A percentile compares a stretch with the other conserved stretches of the same genome.
phyloP scores from a whole-genome alignment of 1,140 invertebrate genomes.

The Nephotettix cincticeps region DNA sequence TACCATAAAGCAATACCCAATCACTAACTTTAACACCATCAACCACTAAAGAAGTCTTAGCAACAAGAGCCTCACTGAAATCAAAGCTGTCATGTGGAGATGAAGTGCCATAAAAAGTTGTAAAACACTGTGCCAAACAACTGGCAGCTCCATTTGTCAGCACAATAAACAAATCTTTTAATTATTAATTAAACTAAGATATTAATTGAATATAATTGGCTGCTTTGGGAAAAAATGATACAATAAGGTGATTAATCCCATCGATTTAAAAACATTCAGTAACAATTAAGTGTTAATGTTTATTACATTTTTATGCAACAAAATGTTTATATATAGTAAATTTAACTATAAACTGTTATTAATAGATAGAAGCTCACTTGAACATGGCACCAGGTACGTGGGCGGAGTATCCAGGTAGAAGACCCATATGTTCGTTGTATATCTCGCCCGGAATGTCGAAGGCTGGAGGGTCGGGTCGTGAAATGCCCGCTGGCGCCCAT shows the following conservation, averaged over 20 bases:
- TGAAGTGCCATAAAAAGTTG: too few relatives aligned
- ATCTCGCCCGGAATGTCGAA: constrained; percentile 55
- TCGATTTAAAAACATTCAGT: too few relatives aligned
- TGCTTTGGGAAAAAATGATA: too few relatives aligned
- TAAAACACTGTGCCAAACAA: constrained; percentile 1
- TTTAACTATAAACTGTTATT: background rate
- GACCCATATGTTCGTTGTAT: constrained; percentile 66
- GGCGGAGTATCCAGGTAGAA: constrained; percentile 70
- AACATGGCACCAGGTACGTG: constrained; percentile 68
- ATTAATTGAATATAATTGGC: too few relatives aligned
- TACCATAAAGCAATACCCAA: background rate
- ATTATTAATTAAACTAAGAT: too few relatives aligned
- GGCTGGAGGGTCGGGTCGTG: constrained; percentile 52
- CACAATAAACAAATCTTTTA: background rate
- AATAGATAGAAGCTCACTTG: constrained; percentile 49
- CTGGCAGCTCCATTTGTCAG: background rate
- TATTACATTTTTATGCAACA: too few relatives aligned
- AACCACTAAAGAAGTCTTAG: background rate
- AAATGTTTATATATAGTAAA: background rate
- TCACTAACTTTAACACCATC: background rate
- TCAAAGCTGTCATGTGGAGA: background rate
- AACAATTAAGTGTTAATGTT: too few relatives aligned
- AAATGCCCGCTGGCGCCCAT: constrained; percentile 63
- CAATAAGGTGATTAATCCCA: too few relatives aligned
- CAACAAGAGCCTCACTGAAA: background rate